A percentile compares a stretch with the other conserved stretches of the same genome.
phyloP scores from a whole-genome alignment of 2,113 vertebrate species.

The Gavia stellata region DNA sequence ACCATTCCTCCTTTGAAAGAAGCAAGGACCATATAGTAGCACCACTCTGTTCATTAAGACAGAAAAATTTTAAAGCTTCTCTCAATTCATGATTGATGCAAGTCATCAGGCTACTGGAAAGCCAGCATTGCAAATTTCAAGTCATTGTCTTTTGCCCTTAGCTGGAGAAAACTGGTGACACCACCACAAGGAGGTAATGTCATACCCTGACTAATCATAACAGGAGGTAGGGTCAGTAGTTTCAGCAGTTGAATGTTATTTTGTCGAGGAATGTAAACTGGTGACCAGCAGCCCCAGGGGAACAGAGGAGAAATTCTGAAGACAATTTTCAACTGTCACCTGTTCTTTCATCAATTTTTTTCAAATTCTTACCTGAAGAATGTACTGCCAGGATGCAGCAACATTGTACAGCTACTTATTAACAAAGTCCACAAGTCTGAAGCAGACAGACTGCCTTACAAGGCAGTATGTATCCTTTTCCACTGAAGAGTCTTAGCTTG shows the following conservation, averaged over 20 bases:
- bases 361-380: neutral
- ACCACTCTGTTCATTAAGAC: neutral
- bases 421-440: neutral
- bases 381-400: neutral
- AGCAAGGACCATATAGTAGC: neutral
- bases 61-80: neutral
- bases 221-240: neutral
- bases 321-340: neutral
- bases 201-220: neutral
- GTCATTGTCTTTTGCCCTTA: neutral
- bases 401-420: neutral
- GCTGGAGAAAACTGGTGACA: neutral
- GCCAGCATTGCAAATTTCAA: neutral
- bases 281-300: neutral
- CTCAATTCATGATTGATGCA: neutral
- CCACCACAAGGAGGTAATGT: neutral
- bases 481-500: neutral
- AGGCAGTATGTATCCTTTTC: neutral
- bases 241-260: neutral
- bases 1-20: neutral
- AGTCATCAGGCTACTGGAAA: neutral
- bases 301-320: neutral
- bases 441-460: neutral
- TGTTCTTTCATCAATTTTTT: neutral
- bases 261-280: neutral